These are phyloP conservation scores for Orthonyx spaldingii DNA, from an alignment of 2,113 vertebrate genomes.

Conservation along the genomic window DNA sequence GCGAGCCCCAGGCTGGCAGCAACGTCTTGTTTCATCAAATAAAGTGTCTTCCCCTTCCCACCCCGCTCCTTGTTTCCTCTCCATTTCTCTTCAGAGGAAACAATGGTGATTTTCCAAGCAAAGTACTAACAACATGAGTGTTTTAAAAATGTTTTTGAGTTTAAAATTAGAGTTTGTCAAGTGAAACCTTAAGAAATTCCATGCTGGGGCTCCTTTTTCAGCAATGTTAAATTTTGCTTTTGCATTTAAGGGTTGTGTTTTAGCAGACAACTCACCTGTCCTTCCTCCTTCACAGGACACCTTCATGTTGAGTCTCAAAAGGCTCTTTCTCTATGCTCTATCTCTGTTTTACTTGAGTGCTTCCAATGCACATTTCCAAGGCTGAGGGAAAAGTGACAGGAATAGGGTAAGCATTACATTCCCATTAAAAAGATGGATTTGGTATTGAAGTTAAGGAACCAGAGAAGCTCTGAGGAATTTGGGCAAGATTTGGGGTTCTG, in stretches of 20 bases:
- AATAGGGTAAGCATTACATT: neutral
- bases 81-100: neutral
- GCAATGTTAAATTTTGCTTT: neutral
- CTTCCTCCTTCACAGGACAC: neutral
- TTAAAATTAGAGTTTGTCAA: neutral
- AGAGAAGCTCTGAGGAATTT: neutral
- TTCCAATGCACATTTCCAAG: neutral
- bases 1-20: neutral
- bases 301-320: neutral
- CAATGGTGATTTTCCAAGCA: neutral
- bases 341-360: neutral
- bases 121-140: neutral
- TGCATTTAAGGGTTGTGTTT: neutral
- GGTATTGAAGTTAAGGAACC: neutral
- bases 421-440: neutral
- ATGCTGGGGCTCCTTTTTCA: neutral
- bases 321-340: neutral
- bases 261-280: neutral
- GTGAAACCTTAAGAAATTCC: neutral
- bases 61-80: neutral
- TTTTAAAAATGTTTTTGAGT: neutral
- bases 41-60: neutral
- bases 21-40: neutral
- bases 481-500: neutral
- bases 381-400: neutral